Base-by-base conservation (phyloP, 2,888 invertebrate species). In the Atrina japonica region DNA sequence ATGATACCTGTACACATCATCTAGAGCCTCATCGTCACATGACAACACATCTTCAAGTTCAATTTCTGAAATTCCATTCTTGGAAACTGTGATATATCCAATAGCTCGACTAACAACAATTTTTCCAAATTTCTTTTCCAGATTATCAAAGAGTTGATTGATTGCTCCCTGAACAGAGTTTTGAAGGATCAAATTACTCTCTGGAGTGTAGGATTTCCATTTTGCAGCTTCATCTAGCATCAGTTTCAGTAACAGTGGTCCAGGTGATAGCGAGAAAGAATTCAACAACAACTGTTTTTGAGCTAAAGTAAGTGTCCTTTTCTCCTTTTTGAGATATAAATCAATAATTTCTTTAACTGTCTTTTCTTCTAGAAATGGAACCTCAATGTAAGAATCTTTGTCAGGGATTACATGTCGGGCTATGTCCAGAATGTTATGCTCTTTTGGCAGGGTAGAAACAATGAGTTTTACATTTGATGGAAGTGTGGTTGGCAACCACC, bases 11-110 rank as follows among this genome's bases (percentile, higher is more conserved):
- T 88, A 89, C 0, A 88, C 82, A 30, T 86, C 86, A 76, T 85
- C 78, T 60, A 89, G 72, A n/a, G 86, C 86, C 47, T 77, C 77
- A 72, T 87, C 84, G 67, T 87, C 83, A 79, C 87, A 88, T 1
- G 89, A 89, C 40, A 89, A 75, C 6, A 81, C 87, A 82, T 88
- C 89, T 55, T 88, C 88, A 21, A 88, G 81, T 70, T 89, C 89
- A 66, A 84, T 80, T 45, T 88, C 88, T 43, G 85, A 83, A 43
- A 88, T 74, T 0, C 89, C 89, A 50, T 84, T 79, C 40, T 83
- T 68, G 16, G 86, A 87, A 56, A 87, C 67, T 3, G 87, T 88
- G 35, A 89, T 77, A 63, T 83, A 84, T 6, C 87, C 87, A 2
- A 89, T 77, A 18, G 87, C 85, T 66, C 75, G 78, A 35, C 82